A percentile compares a stretch with the other conserved stretches of the same genome.
Evolutionary conservation across 2,113 vertebrate species (phyloP).

Genomic region (Limnothrissa miodon): DNA sequence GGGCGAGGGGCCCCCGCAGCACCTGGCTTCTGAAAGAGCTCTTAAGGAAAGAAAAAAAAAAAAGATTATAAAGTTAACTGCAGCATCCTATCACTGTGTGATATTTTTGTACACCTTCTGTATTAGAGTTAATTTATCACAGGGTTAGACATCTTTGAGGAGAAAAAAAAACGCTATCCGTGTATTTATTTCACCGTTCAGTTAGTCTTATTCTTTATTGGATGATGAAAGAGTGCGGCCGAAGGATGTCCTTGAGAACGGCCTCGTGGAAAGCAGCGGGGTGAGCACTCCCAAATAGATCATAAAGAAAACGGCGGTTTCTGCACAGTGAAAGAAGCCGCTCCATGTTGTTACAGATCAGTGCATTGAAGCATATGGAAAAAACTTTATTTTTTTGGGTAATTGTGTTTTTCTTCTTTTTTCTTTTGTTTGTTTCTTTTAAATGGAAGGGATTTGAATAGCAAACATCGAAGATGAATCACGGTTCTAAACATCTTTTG

Average conservation of each 20-base stretch:
- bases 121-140: slow-evolving; percentile 91
- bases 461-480: slow-evolving; percentile 72
- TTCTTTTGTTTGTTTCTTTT: slow-evolving; percentile 50
- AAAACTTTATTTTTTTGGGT: slow-evolving; percentile 39
- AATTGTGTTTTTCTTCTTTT: slow-evolving; percentile 53
- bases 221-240: slow-evolving; percentile 68
- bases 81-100: slow-evolving; percentile 94
- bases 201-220: slow-evolving; percentile 80
- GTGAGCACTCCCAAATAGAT: slow-evolving; percentile 27
- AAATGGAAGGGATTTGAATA: slow-evolving; percentile 60
- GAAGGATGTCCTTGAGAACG: slow-evolving; percentile 75
- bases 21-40: slow-evolving; percentile 61
- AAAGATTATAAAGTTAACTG: slow-evolving; percentile 67
- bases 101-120: slow-evolving; percentile 95
- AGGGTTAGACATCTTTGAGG: slow-evolving; percentile 77
- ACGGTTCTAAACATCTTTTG: slow-evolving; percentile 74
- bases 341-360: slow-evolving; percentile 27
- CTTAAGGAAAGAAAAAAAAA: slow-evolving; percentile 57
- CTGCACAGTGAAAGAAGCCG: slow-evolving; percentile 54
- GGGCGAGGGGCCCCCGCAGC: neutral
- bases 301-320: slow-evolving; percentile 29
- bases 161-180: slow-evolving; percentile 67
- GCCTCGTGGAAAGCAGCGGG: slow-evolving; percentile 58
- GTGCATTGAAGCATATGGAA: slow-evolving; percentile 59
- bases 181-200: slow-evolving; percentile 88